Evolutionary conservation across 2,797 vertebrate species (phyloP), one percentile per base, ranked within the genome.

Genomic region (Sarcophilus harrisii): DNA sequence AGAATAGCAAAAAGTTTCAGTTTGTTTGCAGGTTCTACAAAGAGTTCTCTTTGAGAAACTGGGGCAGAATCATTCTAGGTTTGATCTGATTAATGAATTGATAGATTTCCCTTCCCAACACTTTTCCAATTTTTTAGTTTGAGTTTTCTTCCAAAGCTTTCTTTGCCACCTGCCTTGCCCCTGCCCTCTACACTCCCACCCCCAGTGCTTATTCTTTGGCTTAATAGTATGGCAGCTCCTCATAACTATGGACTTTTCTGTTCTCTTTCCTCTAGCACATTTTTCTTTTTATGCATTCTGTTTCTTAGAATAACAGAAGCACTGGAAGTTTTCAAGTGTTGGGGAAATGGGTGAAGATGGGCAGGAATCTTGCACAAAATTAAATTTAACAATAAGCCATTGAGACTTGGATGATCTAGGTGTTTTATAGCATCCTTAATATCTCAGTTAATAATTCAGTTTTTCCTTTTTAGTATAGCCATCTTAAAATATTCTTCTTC

Each of bases 201-300:
- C 21, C 9, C 9, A 30, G 57, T 30, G 13, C 54, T 57, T 57
- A 55, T 9, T 32, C 16, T 21, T 93, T 87, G 49, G 24, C 14
- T 60, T 94, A 66, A 90, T 97, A 94, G 81, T 94, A 90, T 93
- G 97, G 94, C 57, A 97, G 91, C 92, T 96, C 30, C 73, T 89
- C 94, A 12, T 81, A 94, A 49, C 92, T 14, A 1, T 92, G 58
- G 57, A 59, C 95, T 96, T 96, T 93, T 38, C 59, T 38, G 3
- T 87, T 95, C 62, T 62, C 45, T 94, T 95, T 94, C 54, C 57
- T 94, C 93, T 93, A 66, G 49, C 18, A 29, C 92, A 87, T 32
- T 94, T 55, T 55, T 55, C 54, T 55, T 55, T 55, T 92, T 93
- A 96, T 49, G 28, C 91, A 0, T 90, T 54, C 55, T 93, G 73